phyloP scores from a whole-genome alignment of 2,888 invertebrate species.

The Endomychus coccineus region DNA sequence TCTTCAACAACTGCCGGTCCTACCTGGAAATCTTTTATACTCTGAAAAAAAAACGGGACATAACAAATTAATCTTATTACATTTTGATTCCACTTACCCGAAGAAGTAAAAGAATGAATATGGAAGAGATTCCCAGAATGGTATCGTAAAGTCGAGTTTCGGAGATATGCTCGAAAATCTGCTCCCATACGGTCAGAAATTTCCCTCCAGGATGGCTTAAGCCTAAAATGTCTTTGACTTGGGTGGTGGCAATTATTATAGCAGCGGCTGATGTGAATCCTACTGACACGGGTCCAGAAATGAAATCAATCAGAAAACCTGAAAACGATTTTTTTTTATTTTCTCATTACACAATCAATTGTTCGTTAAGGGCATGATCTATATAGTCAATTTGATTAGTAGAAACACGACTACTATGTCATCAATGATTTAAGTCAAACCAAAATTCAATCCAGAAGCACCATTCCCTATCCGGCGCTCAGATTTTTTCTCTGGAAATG shows the following conservation, averaged over 20 bases:
- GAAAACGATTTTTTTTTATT: no score
- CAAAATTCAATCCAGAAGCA: no score
- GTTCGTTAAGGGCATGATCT: no score
- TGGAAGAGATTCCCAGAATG: slow-evolving; percentile 60
- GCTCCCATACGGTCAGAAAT: slow-evolving; percentile 64
- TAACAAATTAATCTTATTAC: not conserved
- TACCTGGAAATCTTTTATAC: slow-evolving; percentile 59
- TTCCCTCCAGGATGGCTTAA: slow-evolving; percentile 61
- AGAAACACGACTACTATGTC: no score
- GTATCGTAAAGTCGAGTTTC: slow-evolving; percentile 66
- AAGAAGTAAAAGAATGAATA: slow-evolving; percentile 59
- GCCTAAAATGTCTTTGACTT: slow-evolving; percentile 68
- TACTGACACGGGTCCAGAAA: slow-evolving; percentile 74
- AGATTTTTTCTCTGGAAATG: no score
- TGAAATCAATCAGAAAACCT: slow-evolving; percentile 79
- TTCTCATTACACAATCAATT: no score
- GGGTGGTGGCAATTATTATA: slow-evolving; percentile 73
- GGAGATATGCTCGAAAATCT: slow-evolving; percentile 61
- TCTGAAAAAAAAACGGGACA: slow-evolving; percentile 48
- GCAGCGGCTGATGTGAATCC: slow-evolving; percentile 79
- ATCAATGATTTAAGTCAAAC: no score
- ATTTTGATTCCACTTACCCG: slow-evolving; percentile 50
- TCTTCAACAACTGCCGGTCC: slow-evolving; percentile 44
- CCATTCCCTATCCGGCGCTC: no score
- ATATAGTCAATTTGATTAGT: no score